These are phyloP conservation scores for Sialis fuliginosa DNA, from an alignment of 2,888 invertebrate species.

Conservation along the genomic window DNA sequence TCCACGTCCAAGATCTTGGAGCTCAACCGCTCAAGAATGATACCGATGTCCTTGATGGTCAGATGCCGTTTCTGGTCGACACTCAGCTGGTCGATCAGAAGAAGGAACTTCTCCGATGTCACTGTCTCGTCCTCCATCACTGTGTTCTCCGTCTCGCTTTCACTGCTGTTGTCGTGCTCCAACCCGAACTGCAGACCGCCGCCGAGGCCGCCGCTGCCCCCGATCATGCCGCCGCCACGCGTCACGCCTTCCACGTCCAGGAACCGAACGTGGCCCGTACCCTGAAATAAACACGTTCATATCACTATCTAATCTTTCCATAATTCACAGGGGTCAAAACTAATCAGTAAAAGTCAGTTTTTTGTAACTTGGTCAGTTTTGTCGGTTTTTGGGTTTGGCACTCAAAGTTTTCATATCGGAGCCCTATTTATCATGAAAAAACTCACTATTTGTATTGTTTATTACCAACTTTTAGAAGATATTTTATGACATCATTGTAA, in stretches of 20 bases:
- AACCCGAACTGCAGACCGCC: conserved; percentile 24
- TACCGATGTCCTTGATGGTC: conserved; percentile 88
- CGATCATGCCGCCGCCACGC: conserved; percentile 15
- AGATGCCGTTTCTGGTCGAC: conserved; percentile 83
- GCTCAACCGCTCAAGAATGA: conserved; percentile 79
- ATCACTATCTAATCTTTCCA: conserved; percentile 2
- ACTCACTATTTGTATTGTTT: too few species aligned
- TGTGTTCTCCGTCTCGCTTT: conserved; percentile 86
- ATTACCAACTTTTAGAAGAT: too few species aligned
- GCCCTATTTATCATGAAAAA: too few species aligned
- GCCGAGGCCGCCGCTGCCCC: conserved; percentile 17
- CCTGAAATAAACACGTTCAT: conserved; percentile 29
- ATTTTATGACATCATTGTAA: too few species aligned
- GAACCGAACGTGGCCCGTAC: conserved; percentile 69
- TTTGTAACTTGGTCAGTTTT: too few species aligned
- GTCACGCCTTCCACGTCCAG: conserved; percentile 50
- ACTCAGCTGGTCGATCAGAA: conserved; percentile 83
- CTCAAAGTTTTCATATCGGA: too few species aligned
- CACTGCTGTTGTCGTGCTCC: conserved; percentile 76
- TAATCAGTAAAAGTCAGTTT: too few species aligned
- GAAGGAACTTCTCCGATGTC: conserved; percentile 80
- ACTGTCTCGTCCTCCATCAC: conserved; percentile 81
- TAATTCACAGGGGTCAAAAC: too few species aligned
- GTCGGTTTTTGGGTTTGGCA: too few species aligned
- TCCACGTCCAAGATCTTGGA: conserved; percentile 90